A percentile compares a stretch with the other conserved stretches of the same genome.
Evolutionary conservation across 1,140 invertebrate species (phyloP).

Genomic region (Ceratitis capitata): DNA sequence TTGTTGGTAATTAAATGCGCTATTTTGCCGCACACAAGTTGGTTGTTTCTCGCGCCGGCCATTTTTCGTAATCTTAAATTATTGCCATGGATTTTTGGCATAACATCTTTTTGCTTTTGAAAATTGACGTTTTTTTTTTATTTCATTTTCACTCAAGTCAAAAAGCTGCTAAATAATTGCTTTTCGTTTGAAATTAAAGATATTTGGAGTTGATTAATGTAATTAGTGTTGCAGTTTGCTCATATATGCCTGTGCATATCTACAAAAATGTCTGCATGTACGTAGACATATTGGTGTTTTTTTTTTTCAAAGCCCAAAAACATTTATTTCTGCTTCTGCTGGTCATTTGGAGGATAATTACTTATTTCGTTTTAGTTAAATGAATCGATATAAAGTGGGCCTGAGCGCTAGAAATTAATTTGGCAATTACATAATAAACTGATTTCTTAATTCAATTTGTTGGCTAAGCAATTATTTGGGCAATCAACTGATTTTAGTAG

Average conservation of each 20-base stretch:
- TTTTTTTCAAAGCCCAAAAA: not conserved
- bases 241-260: not conserved
- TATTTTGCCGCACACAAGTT: not conserved
- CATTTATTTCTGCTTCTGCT: not conserved
- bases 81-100: not conserved
- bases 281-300: not conserved
- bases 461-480: not conserved
- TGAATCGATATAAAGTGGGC: not conserved
- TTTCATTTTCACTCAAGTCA: not conserved
- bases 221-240: not conserved
- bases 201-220: slow-evolving; percentile 27
- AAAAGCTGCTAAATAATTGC: not conserved
- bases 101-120: not conserved
- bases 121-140: not conserved
- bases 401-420: not conserved
- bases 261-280: not conserved
- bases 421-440: not conserved
- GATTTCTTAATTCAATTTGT: not conserved
- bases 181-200: slow-evolving; percentile 29
- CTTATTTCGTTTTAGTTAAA: not conserved
- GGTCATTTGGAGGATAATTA: not conserved
- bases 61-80: slow-evolving; percentile 11
- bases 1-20: slow-evolving; percentile 10
- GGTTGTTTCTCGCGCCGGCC: not conserved
- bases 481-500: not conserved